These are phyloP conservation scores for Drosophila pruinosa DNA, from an alignment of 1,140 invertebrate genomes.

Conservation along the genomic window DNA sequence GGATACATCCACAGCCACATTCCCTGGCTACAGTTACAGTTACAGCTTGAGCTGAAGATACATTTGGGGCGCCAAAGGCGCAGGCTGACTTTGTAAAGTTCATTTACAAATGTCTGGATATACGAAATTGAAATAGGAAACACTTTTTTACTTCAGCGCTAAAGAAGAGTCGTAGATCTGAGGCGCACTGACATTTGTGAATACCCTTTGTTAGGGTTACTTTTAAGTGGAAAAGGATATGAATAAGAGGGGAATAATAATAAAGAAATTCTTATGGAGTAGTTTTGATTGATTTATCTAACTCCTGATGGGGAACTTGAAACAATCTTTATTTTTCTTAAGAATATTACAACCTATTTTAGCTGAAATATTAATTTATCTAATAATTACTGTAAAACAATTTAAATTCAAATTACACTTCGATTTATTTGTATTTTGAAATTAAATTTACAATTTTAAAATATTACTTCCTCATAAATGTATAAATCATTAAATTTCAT, in stretches of 20 bases:
- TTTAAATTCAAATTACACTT: no score
- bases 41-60: slow-evolving; percentile 38
- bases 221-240: slow-evolving; percentile 11
- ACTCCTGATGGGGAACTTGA: no score
- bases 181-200: not conserved
- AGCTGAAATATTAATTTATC: not conserved
- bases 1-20: slow-evolving; percentile 61
- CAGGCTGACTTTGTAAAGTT: slow-evolving; percentile 52
- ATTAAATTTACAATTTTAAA: not conserved
- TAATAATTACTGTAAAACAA: no score
- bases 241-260: slow-evolving; percentile 2
- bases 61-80: slow-evolving; percentile 22
- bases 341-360: no score
- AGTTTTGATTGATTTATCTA: no score
- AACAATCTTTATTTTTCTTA: not conserved
- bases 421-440: not conserved
- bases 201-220: not conserved
- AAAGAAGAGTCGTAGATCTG: slow-evolving; percentile 32
- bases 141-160: slow-evolving; percentile 25
- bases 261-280: not conserved
- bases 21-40: slow-evolving; percentile 47
- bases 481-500: not conserved
- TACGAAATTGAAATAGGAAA: slow-evolving; percentile 79
- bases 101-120: slow-evolving; percentile 71
- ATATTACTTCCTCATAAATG: not conserved